A percentile compares a stretch with the other conserved stretches of the same genome.
Evolutionary conservation across 2,797 vertebrate genomes (phyloP).

Genomic region (Spinus olivaceus): DNA sequence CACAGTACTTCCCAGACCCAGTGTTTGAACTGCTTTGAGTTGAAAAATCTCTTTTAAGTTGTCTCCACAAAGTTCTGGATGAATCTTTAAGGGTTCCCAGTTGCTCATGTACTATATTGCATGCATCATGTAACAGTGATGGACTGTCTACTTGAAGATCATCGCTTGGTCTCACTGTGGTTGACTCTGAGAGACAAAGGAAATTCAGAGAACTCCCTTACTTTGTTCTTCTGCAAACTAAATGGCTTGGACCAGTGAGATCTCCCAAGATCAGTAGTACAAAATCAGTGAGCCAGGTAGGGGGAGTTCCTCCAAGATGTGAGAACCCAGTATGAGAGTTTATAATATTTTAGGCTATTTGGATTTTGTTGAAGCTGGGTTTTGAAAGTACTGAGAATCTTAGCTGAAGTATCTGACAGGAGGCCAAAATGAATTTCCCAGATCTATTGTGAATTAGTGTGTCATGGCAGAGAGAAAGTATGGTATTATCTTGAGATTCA

Average conservation of each 20-base stretch:
- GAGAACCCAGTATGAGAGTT: neutral
- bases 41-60: neutral
- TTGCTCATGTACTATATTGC: neutral
- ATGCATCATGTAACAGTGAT: fast-evolving
- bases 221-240: neutral
- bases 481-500: neutral
- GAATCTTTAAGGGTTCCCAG: neutral
- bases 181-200: neutral
- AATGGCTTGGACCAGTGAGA: neutral
- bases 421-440: neutral
- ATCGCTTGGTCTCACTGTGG: neutral
- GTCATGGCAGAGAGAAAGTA: neutral
- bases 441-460: neutral
- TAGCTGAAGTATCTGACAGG: neutral
- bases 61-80: neutral
- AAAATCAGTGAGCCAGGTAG: neutral
- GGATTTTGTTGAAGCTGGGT: neutral
- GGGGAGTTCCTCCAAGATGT: neutral
- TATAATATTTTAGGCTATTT: neutral
- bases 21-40: neutral
- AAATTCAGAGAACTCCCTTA: neutral
- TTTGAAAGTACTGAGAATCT: neutral
- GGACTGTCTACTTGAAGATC: neutral
- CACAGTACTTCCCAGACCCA: neutral
- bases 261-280: neutral